phyloP scores from a whole-genome alignment of 2,113 vertebrate genomes.

The Mobula hypostoma region DNA sequence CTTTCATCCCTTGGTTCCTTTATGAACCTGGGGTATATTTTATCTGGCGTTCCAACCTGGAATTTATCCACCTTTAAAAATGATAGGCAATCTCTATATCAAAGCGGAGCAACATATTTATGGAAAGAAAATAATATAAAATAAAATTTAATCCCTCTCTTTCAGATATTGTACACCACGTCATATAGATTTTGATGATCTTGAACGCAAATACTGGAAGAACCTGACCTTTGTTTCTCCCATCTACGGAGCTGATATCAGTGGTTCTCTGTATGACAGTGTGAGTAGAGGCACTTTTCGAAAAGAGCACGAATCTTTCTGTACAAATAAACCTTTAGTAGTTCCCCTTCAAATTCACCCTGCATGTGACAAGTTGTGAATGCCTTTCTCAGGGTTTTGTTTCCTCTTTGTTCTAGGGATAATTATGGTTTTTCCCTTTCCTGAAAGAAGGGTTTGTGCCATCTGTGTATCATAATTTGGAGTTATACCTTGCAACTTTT shows the following conservation, averaged over 20 bases:
- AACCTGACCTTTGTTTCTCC: conserved; percentile 92
- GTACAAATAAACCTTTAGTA: background rate
- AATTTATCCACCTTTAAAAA: too few species aligned
- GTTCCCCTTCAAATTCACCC: background rate
- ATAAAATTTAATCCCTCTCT: background rate
- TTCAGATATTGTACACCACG: conserved; percentile 86
- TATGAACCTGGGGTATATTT: too few species aligned
- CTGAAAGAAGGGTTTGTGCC: background rate
- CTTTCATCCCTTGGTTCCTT: background rate
- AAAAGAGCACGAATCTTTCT: background rate
- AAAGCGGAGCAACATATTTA: too few species aligned
- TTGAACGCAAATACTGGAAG: conserved; percentile 98
- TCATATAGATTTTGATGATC: conserved; percentile 91
- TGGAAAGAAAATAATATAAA: background rate
- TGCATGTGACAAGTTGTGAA: background rate
- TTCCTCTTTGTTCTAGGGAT: background rate
- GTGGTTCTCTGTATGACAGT: conserved; percentile 88
- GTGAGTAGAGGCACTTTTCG: conserved; percentile 56
- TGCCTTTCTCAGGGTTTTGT: background rate
- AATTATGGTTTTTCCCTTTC: background rate
- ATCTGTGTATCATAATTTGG: background rate
- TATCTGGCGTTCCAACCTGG: too few species aligned
- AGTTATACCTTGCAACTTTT: background rate
- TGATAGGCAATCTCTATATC: background rate
- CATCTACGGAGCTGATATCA: conserved; percentile 92